Conservation (phyloP, 2,888 invertebrate species). For the Drosophila maculinotata region DNA sequence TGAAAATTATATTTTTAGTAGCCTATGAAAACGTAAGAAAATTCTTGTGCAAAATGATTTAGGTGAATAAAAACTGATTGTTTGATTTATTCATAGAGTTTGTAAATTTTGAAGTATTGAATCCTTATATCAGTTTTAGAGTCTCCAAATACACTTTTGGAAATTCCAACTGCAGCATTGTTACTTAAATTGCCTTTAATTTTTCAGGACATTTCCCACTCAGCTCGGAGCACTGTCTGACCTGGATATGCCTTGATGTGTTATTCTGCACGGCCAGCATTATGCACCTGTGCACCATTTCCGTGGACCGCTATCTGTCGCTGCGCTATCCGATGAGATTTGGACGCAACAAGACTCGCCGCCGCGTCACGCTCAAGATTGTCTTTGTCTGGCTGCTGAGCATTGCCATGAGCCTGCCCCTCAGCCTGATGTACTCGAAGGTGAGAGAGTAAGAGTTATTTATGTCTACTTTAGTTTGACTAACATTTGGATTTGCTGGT, state of each 20-base stretch:
- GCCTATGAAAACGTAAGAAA: no score
- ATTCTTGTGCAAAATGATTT: no score
- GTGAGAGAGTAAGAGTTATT: constrained; percentile 85
- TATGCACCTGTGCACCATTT: constrained; percentile 98
- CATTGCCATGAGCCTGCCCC: constrained; percentile 95
- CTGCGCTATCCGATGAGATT: constrained; percentile 97
- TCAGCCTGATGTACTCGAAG: constrained; percentile 95
- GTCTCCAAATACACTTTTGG: no score
- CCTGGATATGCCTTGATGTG: constrained; percentile 98
- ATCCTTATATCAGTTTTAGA: no score
- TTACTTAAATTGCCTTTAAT: not conserved
- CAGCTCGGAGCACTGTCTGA: constrained; percentile 93
- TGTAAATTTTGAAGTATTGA: no score
- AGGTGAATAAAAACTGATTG: no score
- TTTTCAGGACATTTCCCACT: constrained; percentile 92
- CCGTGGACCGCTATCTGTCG: constrained; percentile 96
- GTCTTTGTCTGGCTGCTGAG: constrained; percentile 97
- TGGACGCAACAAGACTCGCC: constrained; percentile 94
- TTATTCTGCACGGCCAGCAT: constrained; percentile 98
- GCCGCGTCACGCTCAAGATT: constrained; percentile 94
- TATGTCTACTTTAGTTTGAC: not conserved
- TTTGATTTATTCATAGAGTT: no score
- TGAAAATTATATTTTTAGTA: no score
- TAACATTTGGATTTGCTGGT: constrained; percentile 1
- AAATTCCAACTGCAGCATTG: not conserved